Evolutionary conservation across 2,888 invertebrate genomes (phyloP), one percentile per base, ranked within the genome.

Genomic region (Stegana nigrithorax): DNA sequence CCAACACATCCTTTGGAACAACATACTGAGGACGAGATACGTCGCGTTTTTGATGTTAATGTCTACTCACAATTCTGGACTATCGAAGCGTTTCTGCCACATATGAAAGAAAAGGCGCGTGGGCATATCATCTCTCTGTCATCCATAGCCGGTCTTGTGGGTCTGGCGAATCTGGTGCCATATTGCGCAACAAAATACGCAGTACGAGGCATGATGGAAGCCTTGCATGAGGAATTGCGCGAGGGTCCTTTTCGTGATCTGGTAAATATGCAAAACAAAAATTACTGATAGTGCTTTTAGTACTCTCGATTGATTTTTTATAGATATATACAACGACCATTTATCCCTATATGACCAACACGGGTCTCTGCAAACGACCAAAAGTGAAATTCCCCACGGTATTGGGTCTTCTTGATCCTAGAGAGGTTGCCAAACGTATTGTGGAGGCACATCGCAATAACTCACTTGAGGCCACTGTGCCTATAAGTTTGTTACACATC

Each of bases 291-390:
- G n/a, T n/a, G n/a, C n/a, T n/a, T n/a, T n/a, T n/a, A n/a, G n/a
- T n/a, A n/a, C n/a, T n/a, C n/a, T n/a, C n/a, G n/a, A n/a, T n/a
- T n/a, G n/a, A 32, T 36, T 0, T 39, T 12, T 69, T 81, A 60
- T 82, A 90, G 87, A 90, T 97, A 51, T 90, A 92, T 73, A 88
- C 93, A 62, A 96, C 97, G 0, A 90, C 91, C 0, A 90, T 97
- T 65, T 96, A 90, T 81, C 96, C 97, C 0, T 95, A 92, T 85
- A 94, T 96, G 87, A 93, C 95, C 17, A 91, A 94, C 83, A 96
- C 95, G 0, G 95, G 94, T 0, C 87, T 96, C 10, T 92, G 93
- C 81, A 92, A 93, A 82, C 90, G 90, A 71, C 92, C 93, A 0
- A 89, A 88, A 81, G 90, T 92, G 71, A 91, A 91, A 81, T 93